Evolutionary conservation across 2,113 vertebrate species (phyloP).

Genomic region (Athene cunicularia): DNA sequence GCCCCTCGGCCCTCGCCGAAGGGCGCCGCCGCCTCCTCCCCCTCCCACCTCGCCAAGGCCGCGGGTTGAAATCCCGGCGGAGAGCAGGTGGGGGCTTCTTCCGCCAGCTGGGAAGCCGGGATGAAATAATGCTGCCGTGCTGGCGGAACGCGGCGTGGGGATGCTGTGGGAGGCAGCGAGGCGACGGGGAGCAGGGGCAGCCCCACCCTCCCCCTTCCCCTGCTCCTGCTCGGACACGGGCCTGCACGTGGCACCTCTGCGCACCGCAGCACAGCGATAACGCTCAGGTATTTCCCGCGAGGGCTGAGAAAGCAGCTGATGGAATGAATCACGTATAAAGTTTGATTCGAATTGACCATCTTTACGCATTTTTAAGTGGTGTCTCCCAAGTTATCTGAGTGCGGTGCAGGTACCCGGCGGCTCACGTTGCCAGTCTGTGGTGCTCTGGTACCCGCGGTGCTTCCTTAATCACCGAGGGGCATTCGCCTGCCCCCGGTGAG

Average conservation of each 20-base stretch:
- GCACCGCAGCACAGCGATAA: accelerated
- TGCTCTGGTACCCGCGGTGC: background rate
- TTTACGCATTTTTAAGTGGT: accelerated
- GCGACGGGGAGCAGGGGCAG: accelerated
- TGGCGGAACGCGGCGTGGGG: background rate
- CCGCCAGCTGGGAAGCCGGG: slow-evolving; percentile 56
- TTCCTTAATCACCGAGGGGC: background rate
- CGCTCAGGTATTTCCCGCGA: accelerated
- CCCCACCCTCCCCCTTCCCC: background rate
- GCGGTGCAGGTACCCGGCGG: accelerated
- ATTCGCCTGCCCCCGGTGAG: accelerated
- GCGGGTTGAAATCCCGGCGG: slow-evolving; percentile 46
- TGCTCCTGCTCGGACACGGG: background rate
- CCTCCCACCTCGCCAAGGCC: background rate
- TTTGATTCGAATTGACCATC: accelerated
- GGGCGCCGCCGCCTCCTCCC: slow-evolving; percentile 67
- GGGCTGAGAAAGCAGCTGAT: background rate
- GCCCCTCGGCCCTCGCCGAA: background rate
- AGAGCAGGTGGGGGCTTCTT: slow-evolving; percentile 64
- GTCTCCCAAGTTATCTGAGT: background rate
- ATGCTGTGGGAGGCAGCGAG: background rate
- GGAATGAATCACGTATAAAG: accelerated
- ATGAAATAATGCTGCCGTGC: background rate
- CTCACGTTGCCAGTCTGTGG: background rate
- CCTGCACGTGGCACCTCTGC: accelerated